Evolutionary conservation across 2,797 vertebrate genomes (phyloP).

Genomic region (Sebastes vulpes): DNA sequence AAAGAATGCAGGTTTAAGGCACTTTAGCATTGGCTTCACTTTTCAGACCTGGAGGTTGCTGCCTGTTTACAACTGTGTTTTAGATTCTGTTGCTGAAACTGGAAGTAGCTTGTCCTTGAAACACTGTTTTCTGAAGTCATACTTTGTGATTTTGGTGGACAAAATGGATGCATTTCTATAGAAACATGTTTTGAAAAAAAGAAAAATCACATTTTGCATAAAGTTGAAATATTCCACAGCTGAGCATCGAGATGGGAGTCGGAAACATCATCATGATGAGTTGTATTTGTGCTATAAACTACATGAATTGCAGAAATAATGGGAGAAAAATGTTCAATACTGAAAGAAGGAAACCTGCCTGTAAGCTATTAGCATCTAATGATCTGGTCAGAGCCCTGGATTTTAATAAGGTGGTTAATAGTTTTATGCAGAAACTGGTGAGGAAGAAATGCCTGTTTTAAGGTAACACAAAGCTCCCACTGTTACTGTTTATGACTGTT

Average conservation of each 20-base stretch:
- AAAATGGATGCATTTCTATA: background rate
- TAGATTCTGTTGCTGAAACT: too few relatives aligned
- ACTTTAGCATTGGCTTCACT: too few relatives aligned
- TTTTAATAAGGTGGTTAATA: background rate
- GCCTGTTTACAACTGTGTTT: too few relatives aligned
- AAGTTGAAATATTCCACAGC: background rate
- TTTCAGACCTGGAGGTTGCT: too few relatives aligned
- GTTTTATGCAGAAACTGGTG: background rate
- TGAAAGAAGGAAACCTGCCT: background rate
- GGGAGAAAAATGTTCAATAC: background rate
- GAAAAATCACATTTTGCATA: background rate
- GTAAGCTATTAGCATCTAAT: background rate
- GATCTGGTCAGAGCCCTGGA: background rate
- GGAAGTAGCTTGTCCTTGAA: background rate
- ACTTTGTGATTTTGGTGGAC: background rate
- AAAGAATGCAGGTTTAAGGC: too few relatives aligned
- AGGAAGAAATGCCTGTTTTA: background rate
- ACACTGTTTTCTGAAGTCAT: background rate
- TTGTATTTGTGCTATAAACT: background rate
- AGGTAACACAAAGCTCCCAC: background rate
- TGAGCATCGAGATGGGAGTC: background rate
- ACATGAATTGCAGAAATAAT: background rate
- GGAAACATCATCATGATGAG: background rate
- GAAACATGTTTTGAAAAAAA: background rate
- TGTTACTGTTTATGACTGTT: background rate